Conservation (phyloP, 1,140 invertebrate genomes). For the Aphaenogaster ashmeadi region DNA sequence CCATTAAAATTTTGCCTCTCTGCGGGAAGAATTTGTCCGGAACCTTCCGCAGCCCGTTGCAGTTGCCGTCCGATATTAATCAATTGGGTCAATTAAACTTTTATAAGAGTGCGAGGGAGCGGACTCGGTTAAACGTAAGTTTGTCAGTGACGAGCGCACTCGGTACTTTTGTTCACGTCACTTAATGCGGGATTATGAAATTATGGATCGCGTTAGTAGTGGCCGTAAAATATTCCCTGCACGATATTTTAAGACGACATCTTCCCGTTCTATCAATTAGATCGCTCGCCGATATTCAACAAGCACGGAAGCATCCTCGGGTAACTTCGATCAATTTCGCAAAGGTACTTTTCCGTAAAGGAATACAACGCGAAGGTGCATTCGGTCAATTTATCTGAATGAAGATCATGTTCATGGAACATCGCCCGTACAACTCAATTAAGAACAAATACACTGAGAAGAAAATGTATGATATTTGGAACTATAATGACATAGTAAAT, state of each 20-base stretch:
- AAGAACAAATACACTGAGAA: background rate
- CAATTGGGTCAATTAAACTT: constrained; percentile 59
- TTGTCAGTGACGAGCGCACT: constrained; percentile 16
- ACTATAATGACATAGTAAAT: no score
- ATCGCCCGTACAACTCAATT: background rate
- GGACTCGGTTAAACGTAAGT: constrained; percentile 36
- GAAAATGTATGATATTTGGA: no score
- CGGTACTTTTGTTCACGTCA: constrained; percentile 31
- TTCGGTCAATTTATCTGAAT: background rate
- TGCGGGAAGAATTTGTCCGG: background rate
- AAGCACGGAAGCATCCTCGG: background rate
- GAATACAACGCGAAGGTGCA: background rate
- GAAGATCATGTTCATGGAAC: constrained; percentile 1
- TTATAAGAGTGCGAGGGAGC: constrained; percentile 26
- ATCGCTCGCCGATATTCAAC: background rate
- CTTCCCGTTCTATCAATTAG: constrained; percentile 15
- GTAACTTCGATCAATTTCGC: background rate
- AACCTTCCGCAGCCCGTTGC: background rate
- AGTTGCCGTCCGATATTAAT: constrained; percentile 23
- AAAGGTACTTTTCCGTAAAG: background rate
- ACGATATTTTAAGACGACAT: constrained; percentile 1
- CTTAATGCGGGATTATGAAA: constrained; percentile 47
- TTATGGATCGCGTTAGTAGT: constrained; percentile 17
- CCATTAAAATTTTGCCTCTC: constrained; percentile 8
- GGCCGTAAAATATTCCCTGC: constrained; percentile 25